Conservation (phyloP, 2,113 vertebrate genomes). For the Heteronetta atricapilla region DNA sequence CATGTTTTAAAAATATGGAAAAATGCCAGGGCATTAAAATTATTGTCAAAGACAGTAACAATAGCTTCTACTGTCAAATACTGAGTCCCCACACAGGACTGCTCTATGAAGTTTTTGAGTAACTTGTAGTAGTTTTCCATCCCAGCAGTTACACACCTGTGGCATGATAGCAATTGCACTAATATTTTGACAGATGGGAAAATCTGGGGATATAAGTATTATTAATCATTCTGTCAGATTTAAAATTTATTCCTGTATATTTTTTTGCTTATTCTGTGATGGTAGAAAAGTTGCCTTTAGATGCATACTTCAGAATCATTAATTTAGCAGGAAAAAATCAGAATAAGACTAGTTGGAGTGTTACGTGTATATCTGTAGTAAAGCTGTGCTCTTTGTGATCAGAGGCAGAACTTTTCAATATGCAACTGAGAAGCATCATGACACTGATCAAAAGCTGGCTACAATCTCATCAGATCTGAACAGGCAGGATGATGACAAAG, state of each 20-base stretch:
- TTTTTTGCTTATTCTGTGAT: not conserved
- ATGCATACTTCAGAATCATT: not conserved
- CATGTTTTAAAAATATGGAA: not conserved
- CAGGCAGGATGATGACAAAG: not conserved
- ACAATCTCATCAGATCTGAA: not conserved
- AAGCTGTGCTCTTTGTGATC: not conserved
- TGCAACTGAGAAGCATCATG: not conserved
- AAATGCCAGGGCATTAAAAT: not conserved
- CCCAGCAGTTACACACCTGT: not conserved
- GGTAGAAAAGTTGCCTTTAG: not conserved
- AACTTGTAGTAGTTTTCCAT: not conserved
- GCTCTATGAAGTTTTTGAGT: not conserved
- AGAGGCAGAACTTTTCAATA: not conserved
- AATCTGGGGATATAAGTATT: not conserved
- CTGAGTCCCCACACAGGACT: not conserved
- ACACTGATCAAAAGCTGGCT: not conserved
- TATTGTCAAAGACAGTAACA: not conserved
- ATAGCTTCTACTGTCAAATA: not conserved
- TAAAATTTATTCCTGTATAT: not conserved
- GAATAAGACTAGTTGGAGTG: not conserved
- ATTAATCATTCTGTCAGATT: not conserved
- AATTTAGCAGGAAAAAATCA: not conserved
- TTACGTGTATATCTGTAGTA: not conserved
- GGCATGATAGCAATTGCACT: not conserved
- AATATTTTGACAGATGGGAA: conserved; percentile 7